phyloP scores from a whole-genome alignment of 2,888 invertebrate species.

The Athalia circularis region DNA sequence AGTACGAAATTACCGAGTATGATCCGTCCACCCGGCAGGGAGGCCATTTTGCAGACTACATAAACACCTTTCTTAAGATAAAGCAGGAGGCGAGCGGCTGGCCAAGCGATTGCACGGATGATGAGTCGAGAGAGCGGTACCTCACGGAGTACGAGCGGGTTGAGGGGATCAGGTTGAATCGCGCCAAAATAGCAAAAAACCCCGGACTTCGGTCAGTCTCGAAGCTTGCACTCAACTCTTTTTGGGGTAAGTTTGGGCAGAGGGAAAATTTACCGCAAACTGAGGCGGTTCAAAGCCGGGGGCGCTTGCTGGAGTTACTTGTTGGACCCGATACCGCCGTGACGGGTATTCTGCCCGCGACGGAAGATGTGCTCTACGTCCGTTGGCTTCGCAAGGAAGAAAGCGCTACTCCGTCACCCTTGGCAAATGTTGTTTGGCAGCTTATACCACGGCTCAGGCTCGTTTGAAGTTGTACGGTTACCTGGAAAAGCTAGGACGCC shows the following conservation, averaged over 20 bases:
- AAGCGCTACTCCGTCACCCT: too few species aligned
- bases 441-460: too few species aligned
- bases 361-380: slow-evolving; percentile 52
- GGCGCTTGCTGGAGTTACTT: slow-evolving; percentile 43
- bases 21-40: slow-evolving; percentile 51
- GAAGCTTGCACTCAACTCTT: slow-evolving; percentile 56
- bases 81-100: slow-evolving; percentile 61
- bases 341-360: slow-evolving; percentile 46
- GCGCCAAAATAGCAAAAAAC: slow-evolving; percentile 48
- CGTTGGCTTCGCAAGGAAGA: background rate
- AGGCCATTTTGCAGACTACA: slow-evolving; percentile 64
- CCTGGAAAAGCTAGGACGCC: slow-evolving; percentile 59
- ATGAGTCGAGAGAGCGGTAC: too few species aligned
- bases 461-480: slow-evolving; percentile 63
- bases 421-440: too few species aligned
- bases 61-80: slow-evolving; percentile 63
- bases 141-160: too few species aligned
- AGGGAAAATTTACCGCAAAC: slow-evolving; percentile 45
- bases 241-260: slow-evolving; percentile 55
- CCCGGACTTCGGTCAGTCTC: slow-evolving; percentile 50
- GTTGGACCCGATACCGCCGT: slow-evolving; percentile 51
- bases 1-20: slow-evolving; percentile 60
- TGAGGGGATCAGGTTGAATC: slow-evolving; percentile 48
- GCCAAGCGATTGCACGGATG: slow-evolving; percentile 55
- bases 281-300: slow-evolving; percentile 12